phyloP scores from a whole-genome alignment of 2,113 vertebrate genomes.

The Falco punctatus region DNA sequence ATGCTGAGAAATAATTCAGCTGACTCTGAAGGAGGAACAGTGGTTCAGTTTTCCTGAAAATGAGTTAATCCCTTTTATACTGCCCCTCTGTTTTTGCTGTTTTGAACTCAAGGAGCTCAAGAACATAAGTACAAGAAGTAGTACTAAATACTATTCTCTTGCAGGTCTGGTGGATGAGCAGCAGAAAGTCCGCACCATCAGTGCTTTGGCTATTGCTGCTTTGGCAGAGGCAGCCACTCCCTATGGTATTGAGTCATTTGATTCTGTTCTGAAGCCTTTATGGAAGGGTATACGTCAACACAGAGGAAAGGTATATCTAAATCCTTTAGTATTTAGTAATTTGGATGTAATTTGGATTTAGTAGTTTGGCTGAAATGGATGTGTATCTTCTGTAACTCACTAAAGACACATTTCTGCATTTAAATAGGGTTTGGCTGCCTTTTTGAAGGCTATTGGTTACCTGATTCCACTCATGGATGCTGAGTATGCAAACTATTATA shows the following conservation, averaged over 20 bases:
- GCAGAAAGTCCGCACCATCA: conserved; percentile 98
- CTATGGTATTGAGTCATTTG: conserved; percentile 98
- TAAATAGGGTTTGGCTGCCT: conserved; percentile 93
- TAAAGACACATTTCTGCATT: background rate
- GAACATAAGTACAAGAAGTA: background rate
- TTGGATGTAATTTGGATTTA: too few relatives aligned
- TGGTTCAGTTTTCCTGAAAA: background rate
- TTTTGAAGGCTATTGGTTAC: conserved; percentile 98
- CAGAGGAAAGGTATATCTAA: conserved; percentile 90
- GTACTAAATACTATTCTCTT: background rate
- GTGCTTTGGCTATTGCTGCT: conserved; percentile 96
- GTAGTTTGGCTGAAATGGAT: background rate
- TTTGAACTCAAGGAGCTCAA: background rate
- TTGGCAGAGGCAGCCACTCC: conserved; percentile 97
- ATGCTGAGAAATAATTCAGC: background rate
- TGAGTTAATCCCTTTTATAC: background rate
- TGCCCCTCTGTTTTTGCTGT: background rate
- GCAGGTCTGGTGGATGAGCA: conserved; percentile 97
- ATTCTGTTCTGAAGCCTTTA: conserved; percentile 96
- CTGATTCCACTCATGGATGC: conserved; percentile 98
- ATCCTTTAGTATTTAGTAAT: background rate
- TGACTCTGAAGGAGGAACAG: background rate
- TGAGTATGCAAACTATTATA: conserved; percentile 98
- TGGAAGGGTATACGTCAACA: conserved; percentile 99
- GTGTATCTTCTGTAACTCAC: background rate